Base-by-base conservation (phyloP, 2,113 vertebrate genomes). In the Fulica atra region DNA sequence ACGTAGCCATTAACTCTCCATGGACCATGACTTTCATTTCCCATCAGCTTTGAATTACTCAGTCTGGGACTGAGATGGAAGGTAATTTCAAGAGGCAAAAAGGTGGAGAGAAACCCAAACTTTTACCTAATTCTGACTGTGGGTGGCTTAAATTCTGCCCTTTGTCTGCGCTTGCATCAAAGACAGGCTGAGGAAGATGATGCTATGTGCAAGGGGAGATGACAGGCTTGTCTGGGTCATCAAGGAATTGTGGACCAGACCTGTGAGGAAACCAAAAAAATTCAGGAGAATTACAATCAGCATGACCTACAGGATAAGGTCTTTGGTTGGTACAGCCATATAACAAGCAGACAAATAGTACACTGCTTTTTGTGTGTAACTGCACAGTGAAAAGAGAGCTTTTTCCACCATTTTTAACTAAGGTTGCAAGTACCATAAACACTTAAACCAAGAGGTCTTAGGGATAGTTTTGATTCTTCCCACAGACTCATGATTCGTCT, bases 1-100 rank as follows among this genome's bases (percentile, higher is more conserved):
- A 91, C 74, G 38, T 96, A 96, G 35, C 94, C 92, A 46, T 97
- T 96, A 97, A 97, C 97, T 96, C 77, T 92, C 94, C 93, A 93
- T 5, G 16, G 94, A 94, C 96, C 96, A 56, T 89, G 95, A 92
- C 90, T 97, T 98, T 96, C 78, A 92, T 97, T 97, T 97, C 93
- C 86, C 79, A 94, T 97, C 94, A 96, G 89, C 93, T 97, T 93
- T 97, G 96, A 97, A 97, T 97, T 97, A 96, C 95, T 98, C 90
- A 93, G 91, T 90, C 94, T 97, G 79, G 86, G 86, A 63, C 94
- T 96, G 88, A 97, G 92, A 84, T 96, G 79, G 89, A 94, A 97
- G 88, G 79, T 96, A 96, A 96, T 97, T 97, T 97, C 92, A 96
- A 95, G 96, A 94, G 81, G 70, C 78, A 94, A 96, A 97, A 92